Percentiles rank a stretch among this genome's conserved stretches.
Evolutionary conservation across 1,140 invertebrate species (phyloP).

Genomic region (Caerostris darwini): DNA sequence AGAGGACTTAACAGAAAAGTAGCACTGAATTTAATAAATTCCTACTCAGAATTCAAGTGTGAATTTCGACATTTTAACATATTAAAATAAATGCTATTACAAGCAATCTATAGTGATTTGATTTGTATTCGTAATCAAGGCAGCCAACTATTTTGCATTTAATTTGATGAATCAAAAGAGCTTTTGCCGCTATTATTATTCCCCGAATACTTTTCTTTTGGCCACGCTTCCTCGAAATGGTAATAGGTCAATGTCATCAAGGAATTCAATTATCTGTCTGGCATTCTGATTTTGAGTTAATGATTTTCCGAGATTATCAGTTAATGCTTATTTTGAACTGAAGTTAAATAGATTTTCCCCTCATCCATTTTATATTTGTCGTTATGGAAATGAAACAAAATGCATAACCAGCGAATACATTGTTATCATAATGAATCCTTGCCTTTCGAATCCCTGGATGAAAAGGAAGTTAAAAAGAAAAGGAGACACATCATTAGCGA

Average conservation of each 20-base stretch:
- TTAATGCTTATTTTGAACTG: conserved; percentile 25
- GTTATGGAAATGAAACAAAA: conserved; percentile 51
- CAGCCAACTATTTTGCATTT: background rate
- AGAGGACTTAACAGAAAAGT: too few species aligned
- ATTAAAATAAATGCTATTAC: background rate
- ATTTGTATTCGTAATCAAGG: background rate
- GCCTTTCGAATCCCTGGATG: background rate
- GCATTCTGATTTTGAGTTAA: conserved; percentile 39
- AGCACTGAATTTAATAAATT: too few species aligned
- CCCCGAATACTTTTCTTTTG: too few species aligned
- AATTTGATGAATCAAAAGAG: background rate
- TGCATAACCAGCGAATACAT: conserved; percentile 30
- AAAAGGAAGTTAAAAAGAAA: conserved; percentile 12
- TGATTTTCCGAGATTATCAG: conserved; percentile 34
- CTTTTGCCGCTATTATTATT: background rate
- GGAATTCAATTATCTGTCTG: conserved; percentile 29
- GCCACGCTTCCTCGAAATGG: background rate
- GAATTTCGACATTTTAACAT: background rate
- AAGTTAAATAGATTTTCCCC: background rate
- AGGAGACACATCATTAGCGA: conserved; percentile 24
- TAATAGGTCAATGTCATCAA: conserved; percentile 45
- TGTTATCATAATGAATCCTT: conserved; percentile 44
- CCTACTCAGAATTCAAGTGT: too few species aligned
- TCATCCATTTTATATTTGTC: conserved; percentile 34
- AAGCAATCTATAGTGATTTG: background rate